These are phyloP conservation scores for Thymelicus lineola DNA, from an alignment of 2,888 invertebrate species.

Conservation along the genomic window DNA sequence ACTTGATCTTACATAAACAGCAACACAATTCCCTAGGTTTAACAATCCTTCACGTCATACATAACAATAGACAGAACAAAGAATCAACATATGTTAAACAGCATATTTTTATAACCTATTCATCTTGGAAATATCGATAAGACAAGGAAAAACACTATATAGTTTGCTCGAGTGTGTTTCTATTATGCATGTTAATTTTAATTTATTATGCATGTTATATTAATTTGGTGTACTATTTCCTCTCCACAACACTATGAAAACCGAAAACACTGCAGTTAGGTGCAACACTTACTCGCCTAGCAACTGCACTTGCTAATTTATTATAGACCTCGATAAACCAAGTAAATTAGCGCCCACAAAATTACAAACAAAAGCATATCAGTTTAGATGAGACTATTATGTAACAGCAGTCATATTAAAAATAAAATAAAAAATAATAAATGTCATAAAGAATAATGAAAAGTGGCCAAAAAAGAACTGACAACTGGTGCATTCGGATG, in stretches of 20 bases:
- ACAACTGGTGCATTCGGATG: too few relatives aligned
- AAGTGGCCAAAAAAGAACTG: too few relatives aligned
- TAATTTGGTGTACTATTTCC: neutral
- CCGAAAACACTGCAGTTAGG: neutral
- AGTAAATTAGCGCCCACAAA: neutral
- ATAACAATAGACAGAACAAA: slow-evolving; percentile 17
- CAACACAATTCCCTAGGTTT: slow-evolving; percentile 13
- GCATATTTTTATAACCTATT: neutral
- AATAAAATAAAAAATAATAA: too few relatives aligned
- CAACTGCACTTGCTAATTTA: neutral
- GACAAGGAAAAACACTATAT: neutral
- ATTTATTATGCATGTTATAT: neutral
- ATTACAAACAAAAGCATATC: neutral
- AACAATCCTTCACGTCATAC: slow-evolving; percentile 31
- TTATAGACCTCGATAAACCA: neutral
- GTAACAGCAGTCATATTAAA: too few relatives aligned
- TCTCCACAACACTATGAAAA: neutral
- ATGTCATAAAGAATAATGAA: too few relatives aligned
- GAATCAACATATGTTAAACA: neutral
- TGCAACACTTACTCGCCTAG: neutral
- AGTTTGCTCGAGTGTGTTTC: neutral
- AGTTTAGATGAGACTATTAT: neutral
- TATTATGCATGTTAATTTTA: neutral
- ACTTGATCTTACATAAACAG: slow-evolving; percentile 16
- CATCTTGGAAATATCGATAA: neutral